Percentiles rank a stretch among this genome's conserved stretches.
Conservation (phyloP, 2,113 vertebrate genomes). For the Ophthalmolycus amberensis region DNA sequence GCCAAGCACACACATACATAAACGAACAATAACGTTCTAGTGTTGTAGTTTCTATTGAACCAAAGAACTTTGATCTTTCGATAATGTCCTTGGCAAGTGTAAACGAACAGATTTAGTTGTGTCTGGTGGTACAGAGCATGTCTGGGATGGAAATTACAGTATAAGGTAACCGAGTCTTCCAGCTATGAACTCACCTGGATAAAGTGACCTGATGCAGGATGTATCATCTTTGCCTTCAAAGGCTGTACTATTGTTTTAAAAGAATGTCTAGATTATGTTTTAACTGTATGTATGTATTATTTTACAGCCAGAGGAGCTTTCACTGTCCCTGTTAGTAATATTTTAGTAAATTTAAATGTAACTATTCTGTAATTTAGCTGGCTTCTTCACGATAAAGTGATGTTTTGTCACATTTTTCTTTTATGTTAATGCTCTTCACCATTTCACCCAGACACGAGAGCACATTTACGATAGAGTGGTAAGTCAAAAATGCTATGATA, state of each 20-base stretch:
- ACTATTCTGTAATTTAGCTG: not conserved
- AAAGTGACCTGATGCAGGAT: conserved; percentile 60
- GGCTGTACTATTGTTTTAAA: conserved; percentile 6
- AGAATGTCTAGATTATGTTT: not conserved
- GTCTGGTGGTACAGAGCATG: conserved; percentile 49
- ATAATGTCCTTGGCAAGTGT: conserved; percentile 20
- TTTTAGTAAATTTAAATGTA: not conserved
- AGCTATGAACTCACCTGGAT: conserved; percentile 67
- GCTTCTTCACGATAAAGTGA: not conserved
- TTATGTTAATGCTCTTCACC: not conserved
- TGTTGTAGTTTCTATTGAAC: not conserved
- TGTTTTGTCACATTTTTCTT: not conserved
- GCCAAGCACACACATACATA: not conserved
- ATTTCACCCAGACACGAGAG: not conserved
- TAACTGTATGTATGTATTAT: not conserved
- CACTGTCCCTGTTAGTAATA: not conserved
- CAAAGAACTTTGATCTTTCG: conserved; percentile 23
- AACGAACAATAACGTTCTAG: not conserved
- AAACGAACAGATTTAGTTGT: conserved; percentile 43
- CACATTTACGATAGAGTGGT: not conserved
- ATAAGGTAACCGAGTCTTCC: conserved; percentile 57
- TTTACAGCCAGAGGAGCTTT: not conserved
- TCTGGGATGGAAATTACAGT: conserved; percentile 55
- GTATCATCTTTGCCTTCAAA: conserved; percentile 53
- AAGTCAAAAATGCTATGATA: not conserved